Conservation (phyloP, 2,888 invertebrate genomes). For the Eupeodes luniger region DNA sequence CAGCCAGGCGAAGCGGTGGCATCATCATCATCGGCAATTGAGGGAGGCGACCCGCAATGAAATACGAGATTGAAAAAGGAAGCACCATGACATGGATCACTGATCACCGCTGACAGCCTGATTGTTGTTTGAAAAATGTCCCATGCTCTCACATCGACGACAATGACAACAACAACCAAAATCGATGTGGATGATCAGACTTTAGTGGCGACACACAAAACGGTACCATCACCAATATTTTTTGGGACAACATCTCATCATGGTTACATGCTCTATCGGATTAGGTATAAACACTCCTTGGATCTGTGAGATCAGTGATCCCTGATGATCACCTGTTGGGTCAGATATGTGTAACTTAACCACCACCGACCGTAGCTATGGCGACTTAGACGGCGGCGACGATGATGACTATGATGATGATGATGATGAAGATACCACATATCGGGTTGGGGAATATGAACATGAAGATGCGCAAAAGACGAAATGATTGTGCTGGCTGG, state of each 20-base stretch:
- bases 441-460: conserved; percentile 70
- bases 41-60: conserved; percentile 59
- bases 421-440: conserved; percentile 57
- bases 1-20: conserved; percentile 50
- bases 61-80: conserved; percentile 68
- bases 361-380: conserved; percentile 76
- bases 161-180: neutral
- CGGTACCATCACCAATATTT: conserved; percentile 60
- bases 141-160: conserved; percentile 1
- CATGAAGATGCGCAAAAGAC: conserved; percentile 71
- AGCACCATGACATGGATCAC: conserved; percentile 75
- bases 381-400: conserved; percentile 75
- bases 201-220: conserved; percentile 68
- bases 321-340: conserved; percentile 72
- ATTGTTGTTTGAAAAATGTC: conserved; percentile 71
- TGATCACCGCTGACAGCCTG: conserved; percentile 74
- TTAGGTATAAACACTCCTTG: conserved; percentile 47
- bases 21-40: conserved; percentile 57
- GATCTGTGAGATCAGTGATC: conserved; percentile 60
- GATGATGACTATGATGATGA: conserved; percentile 44
- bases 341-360: conserved; percentile 34
- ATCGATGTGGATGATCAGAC: conserved; percentile 30
- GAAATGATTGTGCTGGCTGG: conserved; percentile 16
- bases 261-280: conserved; percentile 51
- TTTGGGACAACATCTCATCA: conserved; percentile 63